phyloP scores from a whole-genome alignment of 2,888 invertebrate genomes.

The Siphlonurus alternatus region DNA sequence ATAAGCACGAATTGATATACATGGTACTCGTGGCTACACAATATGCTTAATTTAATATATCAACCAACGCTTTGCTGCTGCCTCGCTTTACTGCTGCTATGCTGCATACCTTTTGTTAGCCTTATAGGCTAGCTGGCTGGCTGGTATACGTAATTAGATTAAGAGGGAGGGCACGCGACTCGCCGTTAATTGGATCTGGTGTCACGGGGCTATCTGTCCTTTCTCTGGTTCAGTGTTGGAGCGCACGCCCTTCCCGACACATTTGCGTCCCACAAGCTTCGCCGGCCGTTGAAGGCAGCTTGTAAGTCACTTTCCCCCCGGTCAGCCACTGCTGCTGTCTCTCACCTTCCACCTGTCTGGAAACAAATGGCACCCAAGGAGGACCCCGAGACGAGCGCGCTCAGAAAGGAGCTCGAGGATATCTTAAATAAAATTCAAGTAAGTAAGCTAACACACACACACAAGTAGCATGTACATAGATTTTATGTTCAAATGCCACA shows the following conservation, averaged over 20 bases:
- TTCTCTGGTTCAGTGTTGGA: no score
- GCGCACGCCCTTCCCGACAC: no score
- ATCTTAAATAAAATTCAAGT: slow-evolving; percentile 67
- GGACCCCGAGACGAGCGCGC: slow-evolving; percentile 59
- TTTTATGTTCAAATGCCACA: neutral
- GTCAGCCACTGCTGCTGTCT: no score
- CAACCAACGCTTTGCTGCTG: neutral
- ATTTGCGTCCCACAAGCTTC: no score
- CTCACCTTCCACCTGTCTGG: no score
- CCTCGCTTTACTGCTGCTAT: neutral
- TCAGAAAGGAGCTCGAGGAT: slow-evolving; percentile 67
- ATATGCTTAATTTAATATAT: neutral
- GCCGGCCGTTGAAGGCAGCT: no score
- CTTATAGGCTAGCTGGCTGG: neutral
- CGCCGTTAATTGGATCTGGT: neutral
- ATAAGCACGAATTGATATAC: no score
- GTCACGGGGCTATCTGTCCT: neutral
- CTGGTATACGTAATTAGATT: neutral
- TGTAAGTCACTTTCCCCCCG: no score
- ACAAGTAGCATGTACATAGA: neutral
- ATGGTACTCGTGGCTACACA: no score
- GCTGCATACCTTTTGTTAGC: neutral
- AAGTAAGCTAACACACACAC: slow-evolving; percentile 15
- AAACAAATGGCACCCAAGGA: slow-evolving; percentile 56
- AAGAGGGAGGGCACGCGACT: neutral